Evolutionary conservation across 2,888 invertebrate genomes (phyloP).

Genomic region (Harpagoxenus sublaevis): DNA sequence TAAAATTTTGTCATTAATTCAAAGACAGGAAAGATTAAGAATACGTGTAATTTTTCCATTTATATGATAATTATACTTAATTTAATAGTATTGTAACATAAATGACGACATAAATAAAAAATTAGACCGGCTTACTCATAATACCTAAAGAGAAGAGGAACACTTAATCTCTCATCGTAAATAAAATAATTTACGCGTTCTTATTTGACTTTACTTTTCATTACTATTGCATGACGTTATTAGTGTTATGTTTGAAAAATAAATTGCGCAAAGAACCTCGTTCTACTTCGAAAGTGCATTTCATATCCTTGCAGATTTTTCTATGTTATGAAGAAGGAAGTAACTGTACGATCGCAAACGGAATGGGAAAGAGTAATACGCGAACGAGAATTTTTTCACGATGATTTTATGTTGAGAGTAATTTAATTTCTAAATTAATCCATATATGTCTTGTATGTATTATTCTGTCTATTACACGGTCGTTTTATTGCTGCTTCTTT

Average conservation of each 20-base stretch:
- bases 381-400: constrained; percentile 25
- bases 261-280: constrained; percentile 36
- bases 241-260: constrained; percentile 35
- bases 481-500: constrained; percentile 7
- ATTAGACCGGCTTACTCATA: constrained; percentile 5
- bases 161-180: constrained; percentile 28
- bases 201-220: constrained; percentile 37
- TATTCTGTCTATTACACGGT: constrained; percentile 11
- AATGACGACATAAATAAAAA: neutral
- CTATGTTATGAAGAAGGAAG: constrained; percentile 18
- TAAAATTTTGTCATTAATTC: neutral
- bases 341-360: neutral
- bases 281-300: constrained; percentile 20
- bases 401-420: constrained; percentile 15
- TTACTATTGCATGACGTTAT: constrained; percentile 35
- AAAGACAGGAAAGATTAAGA: neutral
- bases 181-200: constrained; percentile 45
- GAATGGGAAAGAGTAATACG: constrained; percentile 1
- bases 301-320: constrained; percentile 26
- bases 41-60: neutral
- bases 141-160: neutral
- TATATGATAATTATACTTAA: neutral
- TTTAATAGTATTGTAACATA: neutral
- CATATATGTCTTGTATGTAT: constrained; percentile 1
- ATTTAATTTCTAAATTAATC: constrained; percentile 52